Evolutionary conservation across 2,797 vertebrate species (phyloP).

Genomic region (Lateolabrax maculatus): DNA sequence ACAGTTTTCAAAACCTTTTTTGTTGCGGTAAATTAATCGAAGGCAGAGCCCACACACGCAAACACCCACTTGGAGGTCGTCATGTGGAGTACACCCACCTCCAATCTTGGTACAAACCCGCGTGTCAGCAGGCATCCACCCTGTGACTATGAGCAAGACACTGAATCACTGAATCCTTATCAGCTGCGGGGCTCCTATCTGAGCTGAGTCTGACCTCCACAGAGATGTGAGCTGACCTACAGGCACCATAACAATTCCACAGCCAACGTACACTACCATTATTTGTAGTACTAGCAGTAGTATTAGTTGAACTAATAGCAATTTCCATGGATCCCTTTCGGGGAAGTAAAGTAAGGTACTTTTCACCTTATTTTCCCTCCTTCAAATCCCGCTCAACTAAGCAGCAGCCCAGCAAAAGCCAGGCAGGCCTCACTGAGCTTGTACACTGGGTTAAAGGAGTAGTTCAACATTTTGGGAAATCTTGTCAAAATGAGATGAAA

Average conservation of each 20-base stretch:
- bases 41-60: not conserved
- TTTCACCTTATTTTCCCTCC: too few relatives aligned
- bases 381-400: not conserved
- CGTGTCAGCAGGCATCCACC: slow-evolving; percentile 61
- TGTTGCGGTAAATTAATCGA: not conserved
- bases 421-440: not conserved
- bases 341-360: too few relatives aligned
- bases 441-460: not conserved
- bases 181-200: slow-evolving; percentile 57
- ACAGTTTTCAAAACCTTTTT: not conserved
- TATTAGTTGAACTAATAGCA: not conserved
- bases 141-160: slow-evolving; percentile 65
- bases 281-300: slow-evolving; percentile 1
- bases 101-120: slow-evolving; percentile 46
- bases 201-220: slow-evolving; percentile 60
- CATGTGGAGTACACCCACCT: not conserved
- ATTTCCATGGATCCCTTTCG: not conserved
- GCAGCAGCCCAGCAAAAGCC: not conserved
- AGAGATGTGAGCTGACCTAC: slow-evolving; percentile 49
- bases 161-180: slow-evolving; percentile 65
- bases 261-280: slow-evolving; percentile 19
- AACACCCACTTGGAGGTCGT: slow-evolving; percentile 28
- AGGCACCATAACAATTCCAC: slow-evolving; percentile 29
- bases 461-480: not conserved
- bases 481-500: not conserved